Conservation (phyloP, 2,113 vertebrate genomes). For the Labeo catla region DNA sequence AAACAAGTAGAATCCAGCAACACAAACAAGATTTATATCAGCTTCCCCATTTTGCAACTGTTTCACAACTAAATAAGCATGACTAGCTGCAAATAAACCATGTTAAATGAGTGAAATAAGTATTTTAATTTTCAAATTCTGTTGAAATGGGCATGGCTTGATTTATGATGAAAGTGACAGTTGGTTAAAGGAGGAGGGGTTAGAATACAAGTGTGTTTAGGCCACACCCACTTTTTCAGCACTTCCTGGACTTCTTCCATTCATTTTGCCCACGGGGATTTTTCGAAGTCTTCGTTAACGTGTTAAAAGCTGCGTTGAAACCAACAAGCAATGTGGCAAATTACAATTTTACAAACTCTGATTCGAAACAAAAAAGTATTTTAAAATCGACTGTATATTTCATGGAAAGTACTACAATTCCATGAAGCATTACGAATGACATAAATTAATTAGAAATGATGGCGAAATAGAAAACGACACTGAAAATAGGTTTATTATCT, state of each 20-base stretch:
- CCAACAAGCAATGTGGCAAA: background rate
- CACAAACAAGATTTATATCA: background rate
- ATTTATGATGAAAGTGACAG: background rate
- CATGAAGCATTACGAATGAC: background rate
- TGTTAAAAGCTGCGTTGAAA: background rate
- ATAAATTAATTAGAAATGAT: background rate
- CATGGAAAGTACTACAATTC: background rate
- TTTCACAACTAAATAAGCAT: background rate
- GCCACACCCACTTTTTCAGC: background rate
- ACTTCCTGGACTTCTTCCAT: background rate
- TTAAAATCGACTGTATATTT: background rate
- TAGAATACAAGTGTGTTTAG: no score
- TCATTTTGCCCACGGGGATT: background rate
- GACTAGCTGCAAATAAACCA: background rate
- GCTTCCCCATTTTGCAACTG: background rate
- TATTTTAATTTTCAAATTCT: no score
- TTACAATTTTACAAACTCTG: background rate
- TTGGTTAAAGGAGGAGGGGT: background rate
- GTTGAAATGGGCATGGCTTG: background rate
- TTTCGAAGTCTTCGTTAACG: background rate
- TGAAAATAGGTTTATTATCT: background rate
- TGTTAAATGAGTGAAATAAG: background rate
- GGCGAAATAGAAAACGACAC: background rate
- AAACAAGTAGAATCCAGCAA: background rate
- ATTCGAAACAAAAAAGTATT: background rate